phyloP scores from a whole-genome alignment of 2,797 vertebrate species.

The Cossypha dichroa region DNA sequence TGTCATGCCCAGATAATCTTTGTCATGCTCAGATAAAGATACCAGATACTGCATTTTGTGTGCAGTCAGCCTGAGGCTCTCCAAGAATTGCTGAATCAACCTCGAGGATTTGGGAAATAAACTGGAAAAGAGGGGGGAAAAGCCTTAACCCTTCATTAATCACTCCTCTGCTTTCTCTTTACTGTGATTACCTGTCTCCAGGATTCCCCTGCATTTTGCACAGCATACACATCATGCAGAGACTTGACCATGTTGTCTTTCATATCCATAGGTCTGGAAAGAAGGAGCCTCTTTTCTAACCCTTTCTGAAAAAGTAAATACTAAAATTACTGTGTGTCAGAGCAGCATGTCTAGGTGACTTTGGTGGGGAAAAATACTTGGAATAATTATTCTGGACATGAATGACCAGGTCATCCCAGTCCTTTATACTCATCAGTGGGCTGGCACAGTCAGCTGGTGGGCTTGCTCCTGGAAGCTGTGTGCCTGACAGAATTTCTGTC shows the following conservation, averaged over 20 bases:
- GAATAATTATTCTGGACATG: neutral
- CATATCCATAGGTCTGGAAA: neutral
- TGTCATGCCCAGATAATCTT: neutral
- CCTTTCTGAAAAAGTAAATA: neutral
- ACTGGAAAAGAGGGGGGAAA: neutral
- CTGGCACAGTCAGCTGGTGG: neutral
- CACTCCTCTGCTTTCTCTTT: neutral
- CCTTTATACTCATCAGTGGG: neutral
- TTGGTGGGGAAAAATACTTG: neutral
- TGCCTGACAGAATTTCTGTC: neutral
- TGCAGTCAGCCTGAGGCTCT: neutral
- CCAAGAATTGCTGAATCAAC: neutral
- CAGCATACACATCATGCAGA: neutral
- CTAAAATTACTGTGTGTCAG: neutral
- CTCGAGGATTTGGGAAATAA: neutral
- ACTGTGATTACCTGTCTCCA: neutral
- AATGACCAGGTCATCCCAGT: neutral
- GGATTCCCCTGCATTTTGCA: neutral
- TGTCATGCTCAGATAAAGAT: neutral
- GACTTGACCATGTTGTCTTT: neutral
- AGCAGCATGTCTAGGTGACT: neutral
- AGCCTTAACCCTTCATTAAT: neutral
- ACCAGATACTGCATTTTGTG: neutral
- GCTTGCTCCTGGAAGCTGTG: neutral
- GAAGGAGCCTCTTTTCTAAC: neutral